Evolutionary conservation across 2,113 vertebrate genomes (phyloP).

Genomic region (Eretmochelys imbricata): DNA sequence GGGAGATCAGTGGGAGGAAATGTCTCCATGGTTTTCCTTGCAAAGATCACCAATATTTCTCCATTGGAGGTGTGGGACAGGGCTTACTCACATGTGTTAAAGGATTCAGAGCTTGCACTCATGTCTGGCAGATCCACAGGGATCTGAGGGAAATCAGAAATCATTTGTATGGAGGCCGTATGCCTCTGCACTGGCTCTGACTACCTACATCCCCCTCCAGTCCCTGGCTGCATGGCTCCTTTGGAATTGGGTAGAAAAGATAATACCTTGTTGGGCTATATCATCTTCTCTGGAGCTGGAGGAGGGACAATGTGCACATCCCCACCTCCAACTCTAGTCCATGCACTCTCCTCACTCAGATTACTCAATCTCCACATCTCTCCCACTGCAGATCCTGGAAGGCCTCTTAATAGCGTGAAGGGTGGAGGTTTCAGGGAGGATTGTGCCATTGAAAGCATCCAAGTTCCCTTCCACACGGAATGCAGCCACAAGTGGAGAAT

Average conservation of each 20-base stretch:
- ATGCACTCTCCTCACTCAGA: neutral
- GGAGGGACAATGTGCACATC: neutral
- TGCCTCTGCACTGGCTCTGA: neutral
- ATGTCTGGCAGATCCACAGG: neutral
- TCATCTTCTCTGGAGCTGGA: neutral
- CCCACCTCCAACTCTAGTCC: neutral
- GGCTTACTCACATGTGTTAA: neutral
- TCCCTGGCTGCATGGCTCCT: neutral
- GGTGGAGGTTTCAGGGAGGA: neutral
- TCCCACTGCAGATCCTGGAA: neutral
- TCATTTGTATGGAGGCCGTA: neutral
- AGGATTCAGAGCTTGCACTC: neutral
- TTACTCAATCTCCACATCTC: neutral
- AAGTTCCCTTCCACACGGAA: neutral
- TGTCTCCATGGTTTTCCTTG: neutral
- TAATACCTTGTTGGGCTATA: neutral
- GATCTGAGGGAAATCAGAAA: neutral
- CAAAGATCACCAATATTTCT: neutral
- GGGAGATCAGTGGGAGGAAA: neutral
- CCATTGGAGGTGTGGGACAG: neutral
- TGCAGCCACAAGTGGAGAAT: too few species aligned
- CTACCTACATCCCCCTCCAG: neutral
- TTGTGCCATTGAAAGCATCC: neutral
- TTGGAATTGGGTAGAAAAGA: neutral
- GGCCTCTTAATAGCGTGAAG: neutral